Evolutionary conservation across 2,797 vertebrate genomes (phyloP).

Genomic region (Coregonus sp.): DNA sequence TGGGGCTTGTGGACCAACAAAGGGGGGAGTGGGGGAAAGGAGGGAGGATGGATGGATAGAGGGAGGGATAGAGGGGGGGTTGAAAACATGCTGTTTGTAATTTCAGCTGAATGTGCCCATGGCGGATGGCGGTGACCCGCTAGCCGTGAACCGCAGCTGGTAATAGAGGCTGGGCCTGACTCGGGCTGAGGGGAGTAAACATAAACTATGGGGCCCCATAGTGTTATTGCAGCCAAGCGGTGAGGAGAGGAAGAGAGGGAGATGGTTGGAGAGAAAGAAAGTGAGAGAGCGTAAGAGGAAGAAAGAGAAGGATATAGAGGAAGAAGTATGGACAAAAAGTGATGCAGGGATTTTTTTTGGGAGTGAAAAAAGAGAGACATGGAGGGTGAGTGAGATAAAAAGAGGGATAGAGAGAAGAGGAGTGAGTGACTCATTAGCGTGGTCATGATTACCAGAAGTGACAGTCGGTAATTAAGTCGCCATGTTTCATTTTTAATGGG

Average conservation of each 20-base stretch:
- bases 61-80: conserved; percentile 14
- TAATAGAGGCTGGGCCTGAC: conserved; percentile 62
- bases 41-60: conserved; percentile 17
- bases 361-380: background rate
- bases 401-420: conserved; percentile 9
- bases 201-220: conserved; percentile 62
- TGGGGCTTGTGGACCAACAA: conserved; percentile 29
- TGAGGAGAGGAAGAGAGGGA: conserved; percentile 45
- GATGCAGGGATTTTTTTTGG: background rate
- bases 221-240: conserved; percentile 71
- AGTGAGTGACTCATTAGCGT: conserved; percentile 37
- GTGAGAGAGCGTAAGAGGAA: conserved; percentile 12
- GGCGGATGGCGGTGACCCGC: conserved; percentile 65
- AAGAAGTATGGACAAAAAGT: background rate
- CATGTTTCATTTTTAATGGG: conserved; percentile 70
- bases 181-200: conserved; percentile 58
- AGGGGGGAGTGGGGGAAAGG: conserved; percentile 18
- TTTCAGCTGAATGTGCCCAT: conserved; percentile 71
- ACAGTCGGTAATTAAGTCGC: conserved; percentile 67
- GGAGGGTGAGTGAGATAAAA: conserved; percentile 7
- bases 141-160: conserved; percentile 64
- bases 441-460: conserved; percentile 48
- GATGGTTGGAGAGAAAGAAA: conserved; percentile 40
- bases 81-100: conserved; percentile 63
- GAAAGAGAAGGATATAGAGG: too few relatives aligned